Base-by-base conservation (phyloP, 1,140 invertebrate genomes). In the Lepidurus packardi region DNA sequence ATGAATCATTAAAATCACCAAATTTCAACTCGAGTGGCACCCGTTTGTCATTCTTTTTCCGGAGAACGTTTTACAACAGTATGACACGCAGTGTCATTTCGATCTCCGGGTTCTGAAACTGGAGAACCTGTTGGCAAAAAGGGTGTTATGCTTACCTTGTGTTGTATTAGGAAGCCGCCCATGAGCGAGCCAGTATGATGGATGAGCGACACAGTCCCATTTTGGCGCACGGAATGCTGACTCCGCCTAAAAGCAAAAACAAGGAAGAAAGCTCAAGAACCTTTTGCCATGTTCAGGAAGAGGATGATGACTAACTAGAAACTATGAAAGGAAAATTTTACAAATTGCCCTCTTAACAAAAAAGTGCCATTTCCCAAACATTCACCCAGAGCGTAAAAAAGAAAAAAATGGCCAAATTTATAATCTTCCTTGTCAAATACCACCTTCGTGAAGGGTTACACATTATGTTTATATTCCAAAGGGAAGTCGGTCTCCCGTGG, bases 101-200 rank as follows among this genome's bases (percentile, higher is more conserved):
- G n/a, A 25, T 25, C 34, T 34, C 34, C 1, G 34, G 34, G 3
- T 34, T 34, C 34, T 4, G 34, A 34, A 34, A 34, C 90, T 89
- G 84, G 34, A 80, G n/a, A 25, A 42, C 41, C 44, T 34, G 42
- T 24, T 11, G 43, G 13, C n/a, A 16, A 21, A 13, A n/a, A 43
- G 34, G 25, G 47, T 78, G 25, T 34, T 73, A 13, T 78, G 42
- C 73, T 73, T 42, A 21, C 43, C 43, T 10, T 25, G 41, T 73
- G 13, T 41, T 47, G 7, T 41, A 73, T 42, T 44, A 78, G 77
- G 77, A 78, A 78, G 42, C 53, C 21, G 77, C 73, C 73, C 77
- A 78, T 44, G 73, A 42, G 43, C 77, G 77, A 44, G 24, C 73
- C 41, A 43, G 25, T 24, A 24, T 73, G 21, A 44, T 42, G 11